These are phyloP conservation scores for Hydractinia symbiolongicarpus DNA, from an alignment of 30 jellyfish, hydroid and myxozoan species.

Conservation along the genomic window DNA sequence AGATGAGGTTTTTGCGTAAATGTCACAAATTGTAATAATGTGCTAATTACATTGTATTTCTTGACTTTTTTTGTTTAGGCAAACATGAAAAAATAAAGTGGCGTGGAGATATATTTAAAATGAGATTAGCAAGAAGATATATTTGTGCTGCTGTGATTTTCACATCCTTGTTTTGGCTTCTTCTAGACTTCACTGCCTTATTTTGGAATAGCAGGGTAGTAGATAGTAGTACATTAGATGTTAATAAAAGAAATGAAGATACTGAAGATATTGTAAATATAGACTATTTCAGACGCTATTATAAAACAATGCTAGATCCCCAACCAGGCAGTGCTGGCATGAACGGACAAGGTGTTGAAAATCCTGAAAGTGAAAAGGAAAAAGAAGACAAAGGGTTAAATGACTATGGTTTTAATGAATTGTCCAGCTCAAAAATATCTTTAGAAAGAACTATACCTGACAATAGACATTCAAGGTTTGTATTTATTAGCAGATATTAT, in stretches of 20 bases:
- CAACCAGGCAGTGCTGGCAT: slow-evolving; percentile 74
- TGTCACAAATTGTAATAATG: background rate
- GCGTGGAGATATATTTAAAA: background rate
- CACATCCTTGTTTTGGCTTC: slow-evolving; percentile 81
- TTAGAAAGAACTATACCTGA: slow-evolving; percentile 89
- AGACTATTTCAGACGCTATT: slow-evolving; percentile 57
- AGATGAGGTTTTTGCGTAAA: background rate
- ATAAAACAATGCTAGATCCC: slow-evolving; percentile 46
- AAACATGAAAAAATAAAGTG: background rate
- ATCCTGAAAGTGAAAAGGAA: slow-evolving; percentile 54
- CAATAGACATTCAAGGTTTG: slow-evolving; percentile 75
- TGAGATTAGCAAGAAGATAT: slow-evolving; percentile 88
- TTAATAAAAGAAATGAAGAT: background rate
- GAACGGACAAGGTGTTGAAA: slow-evolving; percentile 83
- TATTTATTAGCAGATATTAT: background rate
- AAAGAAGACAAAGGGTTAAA: slow-evolving; percentile 62
- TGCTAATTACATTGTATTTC: background rate
- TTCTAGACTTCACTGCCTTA: slow-evolving; percentile 69
- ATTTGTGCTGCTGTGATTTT: slow-evolving; percentile 58
- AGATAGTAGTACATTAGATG: background rate
- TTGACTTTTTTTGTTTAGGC: too few species aligned
- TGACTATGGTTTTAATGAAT: slow-evolving; percentile 89
- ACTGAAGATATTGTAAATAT: slow-evolving; percentile 36
- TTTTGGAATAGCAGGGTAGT: slow-evolving; percentile 53
- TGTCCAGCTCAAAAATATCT: slow-evolving; percentile 88